These are phyloP conservation scores for Lysandra bellargus DNA, from an alignment of 2,888 invertebrate species.

Conservation along the genomic window DNA sequence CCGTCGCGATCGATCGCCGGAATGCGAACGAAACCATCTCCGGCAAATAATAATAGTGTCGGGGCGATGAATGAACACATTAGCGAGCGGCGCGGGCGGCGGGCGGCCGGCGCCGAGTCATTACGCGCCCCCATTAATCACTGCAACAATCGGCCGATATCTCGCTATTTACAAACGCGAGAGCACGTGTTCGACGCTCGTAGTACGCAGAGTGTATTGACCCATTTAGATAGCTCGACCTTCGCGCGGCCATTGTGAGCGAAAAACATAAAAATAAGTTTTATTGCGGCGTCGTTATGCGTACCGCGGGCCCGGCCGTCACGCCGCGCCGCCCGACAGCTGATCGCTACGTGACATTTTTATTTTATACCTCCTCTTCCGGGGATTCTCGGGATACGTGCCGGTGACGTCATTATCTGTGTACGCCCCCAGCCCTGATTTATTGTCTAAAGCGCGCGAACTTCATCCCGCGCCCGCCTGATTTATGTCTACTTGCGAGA, in stretches of 20 bases:
- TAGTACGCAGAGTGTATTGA: constrained; percentile 80
- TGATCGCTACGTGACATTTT: constrained; percentile 81
- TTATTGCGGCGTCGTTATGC: constrained; percentile 80
- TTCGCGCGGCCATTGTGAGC: constrained; percentile 81
- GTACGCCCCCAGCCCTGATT: constrained; percentile 69
- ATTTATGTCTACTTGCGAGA: constrained; percentile 56
- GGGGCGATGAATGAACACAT: constrained; percentile 76
- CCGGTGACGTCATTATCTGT: constrained; percentile 77
- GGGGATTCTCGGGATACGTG: constrained; percentile 79
- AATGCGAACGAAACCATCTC: constrained; percentile 75
- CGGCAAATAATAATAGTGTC: constrained; percentile 71
- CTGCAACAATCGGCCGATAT: constrained; percentile 81
- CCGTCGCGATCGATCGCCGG: constrained; percentile 70
- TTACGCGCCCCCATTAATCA: constrained; percentile 80
- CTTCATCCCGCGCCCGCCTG: constrained; percentile 57
- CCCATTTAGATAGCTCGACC: constrained; percentile 81
- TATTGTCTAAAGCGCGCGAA: constrained; percentile 67
- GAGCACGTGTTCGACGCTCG: constrained; percentile 78
- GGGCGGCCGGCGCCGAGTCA: constrained; percentile 68
- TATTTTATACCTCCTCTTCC: constrained; percentile 79
- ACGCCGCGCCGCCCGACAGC: constrained; percentile 72
- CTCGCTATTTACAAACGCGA: constrained; percentile 81
- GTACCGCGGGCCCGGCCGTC: constrained; percentile 71
- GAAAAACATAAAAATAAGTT: constrained; percentile 82
- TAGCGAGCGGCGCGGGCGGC: constrained; percentile 68